Conservation (phyloP, 2,797 vertebrate genomes). For the Ara ararauna region DNA sequence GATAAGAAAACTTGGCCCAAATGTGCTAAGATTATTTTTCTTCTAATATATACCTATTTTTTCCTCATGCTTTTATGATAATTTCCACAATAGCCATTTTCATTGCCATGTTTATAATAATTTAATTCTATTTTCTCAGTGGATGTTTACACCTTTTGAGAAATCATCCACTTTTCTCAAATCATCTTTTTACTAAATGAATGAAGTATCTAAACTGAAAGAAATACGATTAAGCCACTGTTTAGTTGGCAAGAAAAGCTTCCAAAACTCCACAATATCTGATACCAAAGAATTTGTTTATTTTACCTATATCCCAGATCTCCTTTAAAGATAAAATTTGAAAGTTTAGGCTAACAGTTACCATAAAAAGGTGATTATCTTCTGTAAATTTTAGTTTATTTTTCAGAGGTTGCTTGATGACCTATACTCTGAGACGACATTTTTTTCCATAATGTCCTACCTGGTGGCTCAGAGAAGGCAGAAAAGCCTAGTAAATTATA, state of each 20-base stretch:
- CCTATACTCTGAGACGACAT: neutral
- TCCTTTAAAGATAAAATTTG: neutral
- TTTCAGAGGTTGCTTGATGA: neutral
- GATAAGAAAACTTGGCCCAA: neutral
- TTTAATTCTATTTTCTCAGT: neutral
- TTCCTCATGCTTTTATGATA: neutral
- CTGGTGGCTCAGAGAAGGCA: neutral
- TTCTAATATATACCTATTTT: neutral
- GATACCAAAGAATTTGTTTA: neutral
- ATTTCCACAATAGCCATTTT: neutral
- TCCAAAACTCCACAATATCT: neutral
- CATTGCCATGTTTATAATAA: neutral
- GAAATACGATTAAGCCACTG: neutral
- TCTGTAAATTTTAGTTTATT: neutral
- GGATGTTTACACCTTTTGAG: neutral
- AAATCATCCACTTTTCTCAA: neutral
- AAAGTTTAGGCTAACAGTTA: neutral
- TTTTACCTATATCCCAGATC: neutral
- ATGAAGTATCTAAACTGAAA: neutral
- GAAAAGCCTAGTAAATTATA: neutral
- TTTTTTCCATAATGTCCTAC: neutral
- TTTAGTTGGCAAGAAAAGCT: constrained; percentile 1
- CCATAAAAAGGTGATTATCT: neutral
- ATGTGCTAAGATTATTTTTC: neutral
- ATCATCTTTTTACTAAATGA: neutral